These are phyloP conservation scores for Scopus umbretta DNA, from an alignment of 2,113 vertebrate genomes.

Conservation along the genomic window DNA sequence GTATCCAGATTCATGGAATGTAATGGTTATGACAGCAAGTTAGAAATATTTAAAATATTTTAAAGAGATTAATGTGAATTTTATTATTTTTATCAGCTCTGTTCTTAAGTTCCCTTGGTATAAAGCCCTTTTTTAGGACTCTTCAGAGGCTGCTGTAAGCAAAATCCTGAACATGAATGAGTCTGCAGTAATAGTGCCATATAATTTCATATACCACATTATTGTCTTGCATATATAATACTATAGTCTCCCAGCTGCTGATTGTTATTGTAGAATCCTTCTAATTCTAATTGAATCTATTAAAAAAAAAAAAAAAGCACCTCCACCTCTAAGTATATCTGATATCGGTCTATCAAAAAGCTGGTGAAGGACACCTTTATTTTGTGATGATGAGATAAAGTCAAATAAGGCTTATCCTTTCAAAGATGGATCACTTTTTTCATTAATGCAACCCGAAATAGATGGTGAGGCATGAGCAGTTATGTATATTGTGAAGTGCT, in stretches of 20 bases:
- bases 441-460: background rate
- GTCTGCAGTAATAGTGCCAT: background rate
- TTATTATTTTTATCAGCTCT: too few relatives aligned
- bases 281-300: background rate
- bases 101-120: background rate
- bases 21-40: background rate
- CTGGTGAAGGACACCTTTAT: background rate
- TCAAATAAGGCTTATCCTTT: background rate
- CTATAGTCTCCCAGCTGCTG: fast-evolving
- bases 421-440: background rate
- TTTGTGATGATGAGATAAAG: background rate
- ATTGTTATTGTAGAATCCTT: background rate
- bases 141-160: background rate
- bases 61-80: too few relatives aligned
- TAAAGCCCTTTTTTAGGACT: background rate
- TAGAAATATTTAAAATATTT: too few relatives aligned
- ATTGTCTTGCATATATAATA: too few relatives aligned
- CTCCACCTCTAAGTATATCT: background rate
- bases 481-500: background rate
- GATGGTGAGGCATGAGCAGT: background rate
- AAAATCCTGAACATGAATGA: background rate
- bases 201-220: background rate
- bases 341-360: background rate
- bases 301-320: background rate
- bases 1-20: background rate